A percentile compares a stretch with the other conserved stretches of the same genome.
These are phyloP conservation scores for Hucho hucho DNA, from an alignment of 2,113 vertebrate genomes.

Conservation along the genomic window DNA sequence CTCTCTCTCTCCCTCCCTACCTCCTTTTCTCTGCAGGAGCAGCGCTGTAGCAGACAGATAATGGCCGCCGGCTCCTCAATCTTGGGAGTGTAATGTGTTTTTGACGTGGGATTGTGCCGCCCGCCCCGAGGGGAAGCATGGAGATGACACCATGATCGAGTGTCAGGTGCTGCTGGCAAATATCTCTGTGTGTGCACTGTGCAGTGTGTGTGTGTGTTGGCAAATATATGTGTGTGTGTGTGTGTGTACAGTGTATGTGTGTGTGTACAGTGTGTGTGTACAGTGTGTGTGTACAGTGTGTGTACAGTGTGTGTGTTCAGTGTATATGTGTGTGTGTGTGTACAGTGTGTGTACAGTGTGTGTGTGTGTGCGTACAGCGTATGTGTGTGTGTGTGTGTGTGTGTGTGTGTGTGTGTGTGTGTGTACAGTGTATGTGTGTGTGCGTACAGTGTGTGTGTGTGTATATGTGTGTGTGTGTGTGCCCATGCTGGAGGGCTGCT, in stretches of 20 bases:
- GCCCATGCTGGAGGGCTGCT: conserved; percentile 44
- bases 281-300: too few species aligned
- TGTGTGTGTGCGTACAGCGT: conserved; percentile 15
- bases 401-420: conserved; percentile 26
- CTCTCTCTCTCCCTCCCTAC: conserved; percentile 16
- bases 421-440: conserved; percentile 9
- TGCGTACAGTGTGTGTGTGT: conserved; percentile 40
- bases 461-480: conserved; percentile 40
- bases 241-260: conserved; percentile 16
- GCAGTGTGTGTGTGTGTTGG: conserved; percentile 6
- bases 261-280: too few species aligned
- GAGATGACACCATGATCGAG: conserved; percentile 78
- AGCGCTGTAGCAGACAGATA: conserved; percentile 66
- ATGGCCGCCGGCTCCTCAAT: conserved; percentile 79
- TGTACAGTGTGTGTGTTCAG: conserved; percentile 20
- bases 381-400: conserved; percentile 30
- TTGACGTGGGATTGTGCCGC: conserved; percentile 58
- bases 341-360: too few species aligned
- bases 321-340: too few species aligned
- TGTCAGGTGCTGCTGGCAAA: conserved; percentile 71
- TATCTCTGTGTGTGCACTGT: conserved; percentile 24
- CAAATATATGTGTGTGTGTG: neutral
- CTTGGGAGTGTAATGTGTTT: conserved; percentile 79
- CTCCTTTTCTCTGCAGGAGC: conserved; percentile 50
- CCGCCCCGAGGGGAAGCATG: conserved; percentile 55